phyloP scores from a whole-genome alignment of 2,888 invertebrate genomes.

The Conchocele bisecta region DNA sequence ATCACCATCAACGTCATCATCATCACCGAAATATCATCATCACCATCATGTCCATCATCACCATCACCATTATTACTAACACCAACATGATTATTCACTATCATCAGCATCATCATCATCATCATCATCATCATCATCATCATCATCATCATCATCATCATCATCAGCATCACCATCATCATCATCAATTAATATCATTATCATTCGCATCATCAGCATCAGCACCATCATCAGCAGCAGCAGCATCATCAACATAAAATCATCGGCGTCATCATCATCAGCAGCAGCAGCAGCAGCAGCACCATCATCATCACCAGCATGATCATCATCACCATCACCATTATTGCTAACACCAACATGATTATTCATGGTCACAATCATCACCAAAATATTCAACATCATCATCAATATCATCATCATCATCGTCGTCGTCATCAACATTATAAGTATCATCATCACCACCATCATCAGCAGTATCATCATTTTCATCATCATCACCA shows the following conservation, averaged over 20 bases:
- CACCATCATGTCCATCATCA: too few relatives aligned
- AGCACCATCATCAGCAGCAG: slow-evolving; percentile 14
- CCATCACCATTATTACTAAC: too few relatives aligned
- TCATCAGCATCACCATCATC: slow-evolving; percentile 78
- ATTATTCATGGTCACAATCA: too few relatives aligned
- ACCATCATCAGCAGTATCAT: slow-evolving; percentile 20
- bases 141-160: slow-evolving; percentile 86
- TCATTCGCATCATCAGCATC: too few relatives aligned
- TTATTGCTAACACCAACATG: too few relatives aligned
- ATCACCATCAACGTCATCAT: slow-evolving; percentile 11
- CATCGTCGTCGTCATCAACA: slow-evolving; percentile 24
- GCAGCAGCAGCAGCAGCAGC: background rate
- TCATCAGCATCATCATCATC: slow-evolving; percentile 36
- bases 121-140: slow-evolving; percentile 23
- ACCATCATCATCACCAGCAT: background rate
- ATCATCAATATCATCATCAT: slow-evolving; percentile 3
- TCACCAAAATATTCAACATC: too few relatives aligned
- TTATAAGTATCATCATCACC: slow-evolving; percentile 34
- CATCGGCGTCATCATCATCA: background rate
- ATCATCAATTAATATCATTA: too few relatives aligned
- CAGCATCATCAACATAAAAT: slow-evolving; percentile 11
- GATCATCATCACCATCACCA: background rate
- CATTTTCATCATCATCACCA: slow-evolving; percentile 86
- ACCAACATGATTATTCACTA: slow-evolving; percentile 38
- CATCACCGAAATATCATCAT: background rate